phyloP scores from a whole-genome alignment of 92 coral and sea anemone genomes.

The Parazoanthus darwini region DNA sequence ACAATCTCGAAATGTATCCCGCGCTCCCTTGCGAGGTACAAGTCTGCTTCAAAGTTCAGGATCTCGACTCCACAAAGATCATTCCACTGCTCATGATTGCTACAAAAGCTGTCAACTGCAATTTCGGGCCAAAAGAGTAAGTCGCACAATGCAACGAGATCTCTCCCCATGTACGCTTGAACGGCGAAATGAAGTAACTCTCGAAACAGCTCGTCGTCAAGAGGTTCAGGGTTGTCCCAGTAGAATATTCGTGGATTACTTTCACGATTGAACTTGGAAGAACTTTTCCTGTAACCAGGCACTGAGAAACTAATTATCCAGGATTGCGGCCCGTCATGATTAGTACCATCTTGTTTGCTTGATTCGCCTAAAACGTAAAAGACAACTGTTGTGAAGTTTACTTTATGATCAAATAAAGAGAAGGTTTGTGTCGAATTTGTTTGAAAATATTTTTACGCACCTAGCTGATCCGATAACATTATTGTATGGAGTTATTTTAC shows the following conservation, averaged over 20 bases:
- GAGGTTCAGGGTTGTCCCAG: background rate
- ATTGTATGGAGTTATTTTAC: background rate
- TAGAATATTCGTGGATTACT: background rate
- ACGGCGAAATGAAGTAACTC: slow-evolving; percentile 27
- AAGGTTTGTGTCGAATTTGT: too few relatives aligned
- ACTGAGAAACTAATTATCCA: slow-evolving; percentile 20
- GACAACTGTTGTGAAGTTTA: too few relatives aligned
- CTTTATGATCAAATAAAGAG: background rate
- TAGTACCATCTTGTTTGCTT: slow-evolving; percentile 22
- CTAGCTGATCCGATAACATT: too few relatives aligned
- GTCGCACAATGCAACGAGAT: slow-evolving; percentile 35
- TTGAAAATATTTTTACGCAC: too few relatives aligned
- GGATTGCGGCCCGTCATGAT: slow-evolving; percentile 1
- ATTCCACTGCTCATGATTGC: slow-evolving; percentile 12
- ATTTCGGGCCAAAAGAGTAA: slow-evolving; percentile 13
- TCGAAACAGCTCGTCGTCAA: slow-evolving; percentile 2
- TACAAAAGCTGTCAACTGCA: background rate
- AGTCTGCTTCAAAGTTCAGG: slow-evolving; percentile 26
- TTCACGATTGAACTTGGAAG: background rate
- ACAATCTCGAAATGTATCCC: slow-evolving; percentile 18
- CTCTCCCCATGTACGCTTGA: slow-evolving; percentile 39
- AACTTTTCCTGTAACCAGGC: background rate
- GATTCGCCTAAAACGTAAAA: background rate
- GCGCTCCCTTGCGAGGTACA: slow-evolving; percentile 31
- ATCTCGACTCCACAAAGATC: slow-evolving; percentile 29